Conservation (phyloP, 2,888 invertebrate species). For the Microplitis deprimator region DNA sequence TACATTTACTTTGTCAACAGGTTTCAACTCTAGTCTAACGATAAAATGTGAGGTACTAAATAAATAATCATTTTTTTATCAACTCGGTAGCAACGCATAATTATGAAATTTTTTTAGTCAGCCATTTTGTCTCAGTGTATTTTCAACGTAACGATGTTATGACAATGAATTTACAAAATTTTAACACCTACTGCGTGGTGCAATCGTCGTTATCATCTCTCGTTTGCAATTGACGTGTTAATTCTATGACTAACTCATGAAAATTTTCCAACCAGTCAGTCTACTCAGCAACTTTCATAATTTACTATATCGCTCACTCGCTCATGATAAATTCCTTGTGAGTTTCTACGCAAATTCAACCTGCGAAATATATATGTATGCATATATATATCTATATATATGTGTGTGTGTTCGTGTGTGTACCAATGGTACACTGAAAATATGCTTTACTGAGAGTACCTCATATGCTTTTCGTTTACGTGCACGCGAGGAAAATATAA, state of each 20-base stretch:
- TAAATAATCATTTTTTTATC: too few relatives aligned
- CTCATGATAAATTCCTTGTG: constrained; percentile 43
- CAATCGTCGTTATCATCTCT: background rate
- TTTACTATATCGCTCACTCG: constrained; percentile 38
- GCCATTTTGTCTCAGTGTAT: too few relatives aligned
- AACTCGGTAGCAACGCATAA: too few relatives aligned
- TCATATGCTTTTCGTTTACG: constrained; percentile 5
- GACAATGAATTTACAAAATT: background rate
- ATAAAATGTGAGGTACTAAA: too few relatives aligned
- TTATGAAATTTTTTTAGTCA: too few relatives aligned
- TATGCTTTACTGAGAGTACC: constrained; percentile 31
- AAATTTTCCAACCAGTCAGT: constrained; percentile 16
- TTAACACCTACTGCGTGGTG: background rate
- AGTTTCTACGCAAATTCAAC: constrained; percentile 28
- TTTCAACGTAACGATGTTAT: too few relatives aligned
- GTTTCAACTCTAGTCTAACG: background rate
- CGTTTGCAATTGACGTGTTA: constrained; percentile 40
- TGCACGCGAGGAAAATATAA: background rate
- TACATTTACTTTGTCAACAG: constrained; percentile 20
- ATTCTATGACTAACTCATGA: constrained; percentile 32
- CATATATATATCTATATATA: background rate
- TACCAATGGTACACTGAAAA: constrained; percentile 20
- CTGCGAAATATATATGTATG: background rate
- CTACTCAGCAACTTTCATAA: constrained; percentile 37
- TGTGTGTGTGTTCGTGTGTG: background rate